Percentiles rank a stretch among this genome's conserved stretches.
Conservation (phyloP, 1,140 invertebrate genomes). For the Drosophila nannoptera region DNA sequence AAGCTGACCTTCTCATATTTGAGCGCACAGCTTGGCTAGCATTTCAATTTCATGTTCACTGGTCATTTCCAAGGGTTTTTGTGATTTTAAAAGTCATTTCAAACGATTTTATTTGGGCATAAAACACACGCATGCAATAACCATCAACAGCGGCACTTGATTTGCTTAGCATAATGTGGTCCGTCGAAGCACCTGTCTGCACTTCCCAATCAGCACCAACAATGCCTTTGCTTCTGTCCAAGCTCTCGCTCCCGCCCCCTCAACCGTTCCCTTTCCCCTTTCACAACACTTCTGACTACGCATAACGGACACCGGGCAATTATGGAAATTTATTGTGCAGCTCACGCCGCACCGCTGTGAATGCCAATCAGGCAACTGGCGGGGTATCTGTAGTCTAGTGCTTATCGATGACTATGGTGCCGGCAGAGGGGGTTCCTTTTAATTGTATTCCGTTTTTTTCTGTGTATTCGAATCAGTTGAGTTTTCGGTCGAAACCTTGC, state of each 20-base stretch:
- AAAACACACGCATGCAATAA: slow-evolving; percentile 60
- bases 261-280: background rate
- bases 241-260: background rate
- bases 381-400: slow-evolving; percentile 13
- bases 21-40: slow-evolving; percentile 20
- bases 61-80: slow-evolving; percentile 29
- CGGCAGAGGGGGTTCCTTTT: background rate
- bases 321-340: slow-evolving; percentile 75
- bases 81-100: slow-evolving; percentile 22
- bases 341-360: slow-evolving; percentile 50
- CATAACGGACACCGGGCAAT: slow-evolving; percentile 65
- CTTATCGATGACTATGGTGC: background rate
- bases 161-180: slow-evolving; percentile 60
- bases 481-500: slow-evolving; percentile 35
- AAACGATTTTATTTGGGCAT: slow-evolving; percentile 42
- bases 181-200: background rate
- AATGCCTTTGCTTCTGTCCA: no score
- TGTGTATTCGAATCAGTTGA: slow-evolving; percentile 22
- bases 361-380: slow-evolving; percentile 57
- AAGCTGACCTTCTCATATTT: slow-evolving; percentile 27
- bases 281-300: slow-evolving; percentile 20
- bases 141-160: slow-evolving; percentile 51
- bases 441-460: slow-evolving; percentile 19
- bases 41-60: slow-evolving; percentile 40
- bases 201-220: background rate